Base-by-base conservation (phyloP, 1,140 invertebrate species). In the Piezodorus guildinii region DNA sequence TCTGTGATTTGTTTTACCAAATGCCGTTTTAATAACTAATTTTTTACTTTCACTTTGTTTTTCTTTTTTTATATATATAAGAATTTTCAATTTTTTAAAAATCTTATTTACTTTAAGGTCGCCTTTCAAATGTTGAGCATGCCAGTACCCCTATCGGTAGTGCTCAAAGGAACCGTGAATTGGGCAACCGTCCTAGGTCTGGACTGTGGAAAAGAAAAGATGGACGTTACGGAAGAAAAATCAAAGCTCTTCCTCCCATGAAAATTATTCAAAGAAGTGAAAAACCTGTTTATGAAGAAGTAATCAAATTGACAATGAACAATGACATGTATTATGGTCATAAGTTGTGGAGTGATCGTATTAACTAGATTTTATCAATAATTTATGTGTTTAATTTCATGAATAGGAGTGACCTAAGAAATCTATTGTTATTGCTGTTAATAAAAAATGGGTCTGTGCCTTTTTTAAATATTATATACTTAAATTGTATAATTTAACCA, bases 191-290 rank as follows among this genome's bases (percentile, higher is more conserved):
- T 30, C 95, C 91, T 2, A 78, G 87, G 19, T 94, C 91, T 39
- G 96, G 96, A n/a, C 77, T 91, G 21, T 96, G 89, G 88, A 88
- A 98, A 62, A 80, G 90, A 12, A 98, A 99, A 76, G 82, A 82
- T 65, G 95, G 95, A 12, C 81, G 84, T 65, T 82, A 85, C 75
- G 96, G 96, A 12, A 79, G 94, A 15, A 98, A 98, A 78, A 86
- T 97, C 46, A 80, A 77, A 66, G 80, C 76, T 61, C 75, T 79
- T 16, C 83, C 83, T 19, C 23, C 19, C 46, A 45, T 27, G 17
- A 56, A 56, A 25, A 4, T 56, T 25, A 25, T 56, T 25, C 10
- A 21, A 25, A 3, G 23, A 21, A 43, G 8, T n/a, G 19, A 58
- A 25, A 21, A 46, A 61, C 30, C 49, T 34, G 16, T 17, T 19